Percentiles rank a stretch among this genome's conserved stretches.
Evolutionary conservation across 2,888 invertebrate genomes (phyloP).

Genomic region (Eupelmus urozonus): DNA sequence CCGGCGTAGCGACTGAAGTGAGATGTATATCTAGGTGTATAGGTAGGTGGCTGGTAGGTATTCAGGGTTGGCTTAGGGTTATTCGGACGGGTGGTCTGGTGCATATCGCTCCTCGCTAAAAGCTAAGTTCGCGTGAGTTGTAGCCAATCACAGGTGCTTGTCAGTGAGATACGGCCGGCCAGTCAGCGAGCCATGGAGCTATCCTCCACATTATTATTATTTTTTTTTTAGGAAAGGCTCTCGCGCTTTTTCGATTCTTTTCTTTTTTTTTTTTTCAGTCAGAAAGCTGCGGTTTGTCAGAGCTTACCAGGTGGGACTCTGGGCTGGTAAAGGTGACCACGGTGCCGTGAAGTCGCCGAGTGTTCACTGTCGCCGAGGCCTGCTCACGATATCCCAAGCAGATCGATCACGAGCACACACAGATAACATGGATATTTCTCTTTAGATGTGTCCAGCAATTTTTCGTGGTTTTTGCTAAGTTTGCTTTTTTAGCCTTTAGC

Average conservation of each 20-base stretch:
- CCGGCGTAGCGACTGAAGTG: not conserved
- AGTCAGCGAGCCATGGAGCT: slow-evolving; percentile 69
- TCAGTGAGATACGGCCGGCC: slow-evolving; percentile 68
- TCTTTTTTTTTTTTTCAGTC: too few relatives aligned
- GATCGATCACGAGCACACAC: slow-evolving; percentile 66
- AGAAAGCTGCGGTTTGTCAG: slow-evolving; percentile 63
- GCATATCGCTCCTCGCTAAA: slow-evolving; percentile 75
- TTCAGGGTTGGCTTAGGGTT: slow-evolving; percentile 10
- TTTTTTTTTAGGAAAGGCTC: slow-evolving; percentile 57
- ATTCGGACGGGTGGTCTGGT: slow-evolving; percentile 65
- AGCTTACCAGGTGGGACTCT: slow-evolving; percentile 81
- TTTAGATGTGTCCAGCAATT: slow-evolving; percentile 27
- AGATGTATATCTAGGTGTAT: too few relatives aligned
- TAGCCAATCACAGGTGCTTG: slow-evolving; percentile 68
- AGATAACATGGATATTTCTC: slow-evolving; percentile 58
- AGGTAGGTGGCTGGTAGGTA: not conserved
- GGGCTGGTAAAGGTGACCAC: slow-evolving; percentile 81
- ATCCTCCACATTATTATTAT: slow-evolving; percentile 63
- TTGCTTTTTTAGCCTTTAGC: not conserved
- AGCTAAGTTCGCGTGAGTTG: slow-evolving; percentile 69
- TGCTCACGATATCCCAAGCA: slow-evolving; percentile 10
- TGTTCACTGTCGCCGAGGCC: slow-evolving; percentile 66
- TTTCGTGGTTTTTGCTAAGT: not conserved
- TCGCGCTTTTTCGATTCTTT: slow-evolving; percentile 46
- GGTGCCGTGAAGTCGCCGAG: slow-evolving; percentile 76